Conservation (phyloP, 92 coral and sea anemone species). For the Porites cylindrica region DNA sequence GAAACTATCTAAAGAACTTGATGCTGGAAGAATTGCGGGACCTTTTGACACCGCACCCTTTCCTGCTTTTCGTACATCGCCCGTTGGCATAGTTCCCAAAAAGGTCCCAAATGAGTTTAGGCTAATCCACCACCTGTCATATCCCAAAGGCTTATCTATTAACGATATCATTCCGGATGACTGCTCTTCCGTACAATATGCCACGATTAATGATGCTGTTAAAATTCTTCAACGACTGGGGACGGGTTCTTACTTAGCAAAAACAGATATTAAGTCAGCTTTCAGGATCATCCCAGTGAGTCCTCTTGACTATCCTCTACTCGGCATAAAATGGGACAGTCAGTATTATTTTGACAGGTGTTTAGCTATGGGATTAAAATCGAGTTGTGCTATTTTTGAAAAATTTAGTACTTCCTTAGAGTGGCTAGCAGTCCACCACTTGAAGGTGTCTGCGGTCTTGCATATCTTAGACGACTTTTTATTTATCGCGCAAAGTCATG, state of each 20-base stretch:
- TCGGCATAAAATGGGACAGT: constrained; percentile 9
- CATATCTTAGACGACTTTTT: constrained; percentile 62
- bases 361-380: constrained; percentile 26
- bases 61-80: constrained; percentile 7
- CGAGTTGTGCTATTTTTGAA: constrained; percentile 7
- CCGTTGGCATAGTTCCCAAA: constrained; percentile 55
- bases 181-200: constrained; percentile 25
- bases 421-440: constrained; percentile 30
- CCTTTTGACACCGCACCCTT: constrained; percentile 21
- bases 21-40: constrained; percentile 17
- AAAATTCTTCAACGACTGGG: neutral
- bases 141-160: constrained; percentile 33
- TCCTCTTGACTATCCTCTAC: constrained; percentile 1
- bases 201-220: constrained; percentile 29
- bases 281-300: neutral
- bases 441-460: constrained; percentile 20
- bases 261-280: constrained; percentile 43
- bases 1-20: constrained; percentile 3
- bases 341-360: constrained; percentile 58
- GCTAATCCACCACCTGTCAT: constrained; percentile 46
- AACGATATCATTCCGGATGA: constrained; percentile 36
- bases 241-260: constrained; percentile 27
- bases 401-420: constrained; percentile 22
- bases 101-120: constrained; percentile 23
- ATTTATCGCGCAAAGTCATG: constrained; percentile 12